Evolutionary conservation across 1,140 invertebrate species (phyloP).

Genomic region (Lepidostoma basale): DNA sequence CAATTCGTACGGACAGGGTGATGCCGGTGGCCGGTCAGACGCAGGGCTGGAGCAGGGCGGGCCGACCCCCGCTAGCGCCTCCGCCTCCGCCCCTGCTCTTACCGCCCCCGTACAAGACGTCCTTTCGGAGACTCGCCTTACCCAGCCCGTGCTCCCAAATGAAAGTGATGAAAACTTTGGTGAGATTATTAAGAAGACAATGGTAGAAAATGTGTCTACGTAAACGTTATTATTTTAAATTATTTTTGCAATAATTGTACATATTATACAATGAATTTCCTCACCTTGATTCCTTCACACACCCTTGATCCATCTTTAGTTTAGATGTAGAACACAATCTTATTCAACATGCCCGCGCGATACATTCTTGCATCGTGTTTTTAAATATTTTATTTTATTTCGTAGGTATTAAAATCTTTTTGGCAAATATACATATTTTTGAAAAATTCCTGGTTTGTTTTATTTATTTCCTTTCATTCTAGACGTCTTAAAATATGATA

Average conservation of each 20-base stretch:
- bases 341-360: too few species aligned
- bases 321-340: not conserved
- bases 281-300: not conserved
- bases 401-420: too few species aligned
- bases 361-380: too few species aligned
- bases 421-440: too few species aligned
- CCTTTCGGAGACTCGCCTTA: slow-evolving; percentile 28
- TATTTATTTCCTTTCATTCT: too few species aligned
- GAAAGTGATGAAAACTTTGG: slow-evolving; percentile 78
- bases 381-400: too few species aligned
- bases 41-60: slow-evolving; percentile 26
- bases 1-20: slow-evolving; percentile 49
- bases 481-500: too few species aligned
- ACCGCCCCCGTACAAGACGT: slow-evolving; percentile 21
- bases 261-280: slow-evolving; percentile 6
- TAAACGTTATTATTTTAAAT: slow-evolving; percentile 52
- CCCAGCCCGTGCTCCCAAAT: slow-evolving; percentile 38
- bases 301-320: not conserved
- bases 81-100: slow-evolving; percentile 44
- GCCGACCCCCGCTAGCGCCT: not conserved
- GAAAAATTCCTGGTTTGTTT: too few species aligned
- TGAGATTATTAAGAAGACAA: slow-evolving; percentile 91
- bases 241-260: not conserved
- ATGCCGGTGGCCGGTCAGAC: slow-evolving; percentile 14
- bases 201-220: slow-evolving; percentile 88